A percentile compares a stretch with the other conserved stretches of the same genome.
Conservation (phyloP, 2,888 invertebrate genomes). For the Rhagonycha fulva region DNA sequence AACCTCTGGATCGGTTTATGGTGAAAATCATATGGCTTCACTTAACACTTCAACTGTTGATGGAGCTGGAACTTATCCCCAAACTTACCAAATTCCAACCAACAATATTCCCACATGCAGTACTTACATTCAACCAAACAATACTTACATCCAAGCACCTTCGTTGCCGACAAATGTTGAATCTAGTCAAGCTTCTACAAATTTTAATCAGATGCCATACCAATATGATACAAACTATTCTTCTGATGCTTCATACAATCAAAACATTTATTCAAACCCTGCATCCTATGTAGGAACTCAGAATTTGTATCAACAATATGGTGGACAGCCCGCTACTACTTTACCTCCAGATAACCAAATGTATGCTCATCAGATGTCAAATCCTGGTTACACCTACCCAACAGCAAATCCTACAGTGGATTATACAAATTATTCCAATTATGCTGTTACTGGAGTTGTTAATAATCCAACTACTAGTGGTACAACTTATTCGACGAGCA, state of each 20-base stretch:
- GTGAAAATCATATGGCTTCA: not conserved
- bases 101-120: not conserved
- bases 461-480: not conserved
- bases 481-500: not conserved
- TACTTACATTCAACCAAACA: not conserved
- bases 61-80: not conserved
- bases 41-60: not conserved
- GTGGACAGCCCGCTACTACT: not conserved
- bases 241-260: not conserved
- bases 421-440: slow-evolving; percentile 7
- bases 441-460: not conserved
- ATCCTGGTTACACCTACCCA: not conserved
- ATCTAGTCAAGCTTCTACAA: not conserved
- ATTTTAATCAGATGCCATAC: not conserved
- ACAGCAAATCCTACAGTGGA: not conserved
- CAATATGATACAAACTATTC: not conserved
- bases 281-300: not conserved
- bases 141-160: not conserved
- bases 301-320: not conserved
- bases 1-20: not conserved
- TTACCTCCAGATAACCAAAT: not conserved
- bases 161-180: not conserved
- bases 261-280: not conserved
- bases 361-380: not conserved
- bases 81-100: not conserved